Percentiles rank a stretch among this genome's conserved stretches.
Evolutionary conservation across 92 coral and sea anemone species (phyloP).

Genomic region (Ricordea florida): DNA sequence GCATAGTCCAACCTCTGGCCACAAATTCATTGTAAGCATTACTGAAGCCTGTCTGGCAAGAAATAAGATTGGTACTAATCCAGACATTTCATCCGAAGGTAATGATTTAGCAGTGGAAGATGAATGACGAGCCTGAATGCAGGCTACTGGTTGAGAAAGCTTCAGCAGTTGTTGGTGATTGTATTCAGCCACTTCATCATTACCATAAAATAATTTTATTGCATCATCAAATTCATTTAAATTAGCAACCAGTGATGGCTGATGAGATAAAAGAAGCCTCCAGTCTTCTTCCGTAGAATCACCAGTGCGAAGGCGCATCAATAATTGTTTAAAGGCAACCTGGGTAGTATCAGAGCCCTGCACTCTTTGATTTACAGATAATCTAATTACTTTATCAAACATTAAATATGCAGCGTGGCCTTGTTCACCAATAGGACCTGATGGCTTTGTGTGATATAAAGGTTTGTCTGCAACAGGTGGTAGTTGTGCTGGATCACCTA

Average conservation of each 20-base stretch:
- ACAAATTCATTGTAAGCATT: constrained; percentile 67
- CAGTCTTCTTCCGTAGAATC: constrained; percentile 52
- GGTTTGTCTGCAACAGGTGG: constrained; percentile 69
- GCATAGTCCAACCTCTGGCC: constrained; percentile 57
- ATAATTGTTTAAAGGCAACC: constrained; percentile 34
- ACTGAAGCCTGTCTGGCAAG: constrained; percentile 46
- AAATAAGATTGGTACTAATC: constrained; percentile 41
- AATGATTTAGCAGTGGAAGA: constrained; percentile 39
- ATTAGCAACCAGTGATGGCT: constrained; percentile 52
- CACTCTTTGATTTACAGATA: constrained; percentile 42
- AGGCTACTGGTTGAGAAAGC: constrained; percentile 37
- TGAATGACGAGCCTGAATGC: constrained; percentile 40
- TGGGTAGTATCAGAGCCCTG: constrained; percentile 34
- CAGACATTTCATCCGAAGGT: constrained; percentile 53
- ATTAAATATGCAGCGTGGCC: constrained; percentile 56
- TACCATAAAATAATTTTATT: constrained; percentile 44
- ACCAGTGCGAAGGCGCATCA: constrained; percentile 51
- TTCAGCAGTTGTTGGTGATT: constrained; percentile 31
- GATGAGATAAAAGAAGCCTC: constrained; percentile 46
- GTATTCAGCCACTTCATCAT: constrained; percentile 35
- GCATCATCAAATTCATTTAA: constrained; percentile 46
- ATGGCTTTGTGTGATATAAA: constrained; percentile 55
- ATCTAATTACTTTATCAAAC: constrained; percentile 48
- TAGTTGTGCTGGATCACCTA: constrained; percentile 60
- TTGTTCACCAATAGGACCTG: constrained; percentile 62